These are phyloP conservation scores for Neodontobutis hainanensis DNA, from an alignment of 2,113 vertebrate species.

Conservation along the genomic window DNA sequence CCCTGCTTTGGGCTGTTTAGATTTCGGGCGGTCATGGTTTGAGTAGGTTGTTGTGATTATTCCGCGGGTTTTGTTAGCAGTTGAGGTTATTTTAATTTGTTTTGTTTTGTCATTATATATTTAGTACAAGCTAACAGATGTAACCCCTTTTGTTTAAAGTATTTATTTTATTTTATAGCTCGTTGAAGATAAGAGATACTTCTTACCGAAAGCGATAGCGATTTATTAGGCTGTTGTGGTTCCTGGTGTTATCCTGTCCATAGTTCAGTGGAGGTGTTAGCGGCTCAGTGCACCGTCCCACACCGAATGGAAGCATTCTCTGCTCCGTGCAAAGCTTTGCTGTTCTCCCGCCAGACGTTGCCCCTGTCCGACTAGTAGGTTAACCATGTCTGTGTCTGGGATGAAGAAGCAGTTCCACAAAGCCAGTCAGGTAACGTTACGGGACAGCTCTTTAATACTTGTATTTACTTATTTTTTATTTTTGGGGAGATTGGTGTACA, in stretches of 20 bases:
- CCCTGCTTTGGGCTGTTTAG: background rate
- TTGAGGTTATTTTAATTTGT: too few relatives aligned
- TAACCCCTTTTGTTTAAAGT: background rate
- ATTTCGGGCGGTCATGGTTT: background rate
- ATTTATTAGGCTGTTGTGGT: background rate
- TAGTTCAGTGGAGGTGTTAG: background rate
- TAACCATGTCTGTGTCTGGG: slow-evolving; percentile 87
- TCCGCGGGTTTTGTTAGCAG: too few relatives aligned
- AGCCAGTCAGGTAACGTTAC: slow-evolving; percentile 87
- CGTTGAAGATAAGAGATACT: background rate
- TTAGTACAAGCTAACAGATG: background rate
- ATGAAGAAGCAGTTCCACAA: slow-evolving; percentile 95
- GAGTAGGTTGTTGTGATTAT: background rate
- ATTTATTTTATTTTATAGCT: background rate
- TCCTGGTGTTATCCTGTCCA: background rate
- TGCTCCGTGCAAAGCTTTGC: background rate
- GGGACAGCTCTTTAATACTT: background rate
- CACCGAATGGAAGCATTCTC: slow-evolving; percentile 17
- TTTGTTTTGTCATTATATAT: too few relatives aligned
- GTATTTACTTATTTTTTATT: background rate
- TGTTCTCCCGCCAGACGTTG: slow-evolving; percentile 10
- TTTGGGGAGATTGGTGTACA: background rate
- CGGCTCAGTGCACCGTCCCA: background rate
- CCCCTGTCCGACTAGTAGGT: background rate
- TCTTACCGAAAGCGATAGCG: background rate